Evolutionary conservation across 2,113 vertebrate species (phyloP).

Genomic region (Beaufortia kweichowensis): DNA sequence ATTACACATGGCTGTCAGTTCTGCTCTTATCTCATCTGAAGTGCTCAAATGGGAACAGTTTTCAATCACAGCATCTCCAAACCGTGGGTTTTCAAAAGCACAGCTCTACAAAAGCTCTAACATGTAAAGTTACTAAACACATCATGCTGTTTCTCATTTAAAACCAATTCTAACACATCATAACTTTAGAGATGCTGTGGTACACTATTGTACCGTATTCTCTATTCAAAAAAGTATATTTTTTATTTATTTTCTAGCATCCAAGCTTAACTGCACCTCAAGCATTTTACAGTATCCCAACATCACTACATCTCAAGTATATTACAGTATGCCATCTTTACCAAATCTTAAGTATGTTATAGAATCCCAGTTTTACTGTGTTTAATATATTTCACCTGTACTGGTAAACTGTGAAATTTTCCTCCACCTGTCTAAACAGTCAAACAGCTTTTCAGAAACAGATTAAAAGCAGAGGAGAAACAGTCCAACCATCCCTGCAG

Average conservation of each 20-base stretch:
- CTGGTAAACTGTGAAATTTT: background rate
- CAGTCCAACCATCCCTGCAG: conserved; percentile 16
- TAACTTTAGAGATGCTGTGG: too few species aligned
- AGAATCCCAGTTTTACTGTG: background rate
- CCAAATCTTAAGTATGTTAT: too few species aligned
- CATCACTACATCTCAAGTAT: background rate
- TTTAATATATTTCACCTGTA: background rate
- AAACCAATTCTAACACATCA: too few species aligned
- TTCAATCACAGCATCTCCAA: background rate
- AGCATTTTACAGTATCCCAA: background rate
- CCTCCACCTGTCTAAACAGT: conserved; percentile 7
- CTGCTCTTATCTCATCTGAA: background rate
- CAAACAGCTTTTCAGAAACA: conserved; percentile 45
- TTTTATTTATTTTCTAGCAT: too few species aligned
- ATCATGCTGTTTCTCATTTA: too few species aligned
- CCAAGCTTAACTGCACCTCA: too few species aligned
- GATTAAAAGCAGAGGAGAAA: conserved; percentile 60
- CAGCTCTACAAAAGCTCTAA: background rate
- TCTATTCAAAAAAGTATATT: too few species aligned
- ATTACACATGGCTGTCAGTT: background rate
- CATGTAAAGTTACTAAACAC: background rate
- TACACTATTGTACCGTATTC: too few species aligned
- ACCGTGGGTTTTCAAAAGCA: background rate
- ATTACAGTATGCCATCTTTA: background rate
- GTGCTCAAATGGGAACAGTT: background rate